A percentile compares a stretch with the other conserved stretches of the same genome.
These are phyloP conservation scores for Cariama cristata DNA, from an alignment of 2,113 vertebrate species.

Conservation along the genomic window DNA sequence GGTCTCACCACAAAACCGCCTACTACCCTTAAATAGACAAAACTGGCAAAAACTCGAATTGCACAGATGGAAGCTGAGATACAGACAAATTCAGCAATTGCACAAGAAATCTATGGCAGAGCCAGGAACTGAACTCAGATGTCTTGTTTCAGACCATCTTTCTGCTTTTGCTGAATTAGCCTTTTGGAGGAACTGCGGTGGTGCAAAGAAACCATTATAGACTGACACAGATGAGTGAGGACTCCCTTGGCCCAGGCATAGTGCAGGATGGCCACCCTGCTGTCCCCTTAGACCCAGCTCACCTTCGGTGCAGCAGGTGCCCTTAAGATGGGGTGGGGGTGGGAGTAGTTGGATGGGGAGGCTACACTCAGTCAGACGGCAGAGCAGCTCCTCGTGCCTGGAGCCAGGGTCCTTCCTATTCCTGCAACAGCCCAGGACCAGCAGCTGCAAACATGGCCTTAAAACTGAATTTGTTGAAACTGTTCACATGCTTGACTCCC, in stretches of 20 bases:
- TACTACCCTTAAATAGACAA: constrained; percentile 47
- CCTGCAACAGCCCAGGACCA: not conserved
- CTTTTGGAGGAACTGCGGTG: not conserved
- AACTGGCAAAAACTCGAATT: not conserved
- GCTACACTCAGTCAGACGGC: accelerated
- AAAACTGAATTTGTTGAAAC: not conserved
- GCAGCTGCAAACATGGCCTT: accelerated
- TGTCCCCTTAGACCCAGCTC: too few species aligned
- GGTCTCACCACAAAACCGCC: not conserved
- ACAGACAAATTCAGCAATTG: constrained; percentile 38
- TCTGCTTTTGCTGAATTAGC: constrained; percentile 17
- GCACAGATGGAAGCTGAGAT: constrained; percentile 43
- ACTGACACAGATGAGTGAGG: not conserved
- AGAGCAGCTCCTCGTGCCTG: accelerated
- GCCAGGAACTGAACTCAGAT: constrained; percentile 11
- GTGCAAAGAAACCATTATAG: not conserved
- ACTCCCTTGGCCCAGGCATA: not conserved
- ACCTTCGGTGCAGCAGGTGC: not conserved
- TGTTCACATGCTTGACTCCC: not conserved
- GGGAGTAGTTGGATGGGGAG: not conserved
- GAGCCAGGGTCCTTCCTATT: not conserved
- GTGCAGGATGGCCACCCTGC: not conserved
- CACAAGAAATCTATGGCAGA: constrained; percentile 31
- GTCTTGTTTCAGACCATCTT: constrained; percentile 11
- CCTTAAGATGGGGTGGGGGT: not conserved